Evolutionary conservation across 2,113 vertebrate genomes (phyloP).

Genomic region (Motacilla tschutschensis): DNA sequence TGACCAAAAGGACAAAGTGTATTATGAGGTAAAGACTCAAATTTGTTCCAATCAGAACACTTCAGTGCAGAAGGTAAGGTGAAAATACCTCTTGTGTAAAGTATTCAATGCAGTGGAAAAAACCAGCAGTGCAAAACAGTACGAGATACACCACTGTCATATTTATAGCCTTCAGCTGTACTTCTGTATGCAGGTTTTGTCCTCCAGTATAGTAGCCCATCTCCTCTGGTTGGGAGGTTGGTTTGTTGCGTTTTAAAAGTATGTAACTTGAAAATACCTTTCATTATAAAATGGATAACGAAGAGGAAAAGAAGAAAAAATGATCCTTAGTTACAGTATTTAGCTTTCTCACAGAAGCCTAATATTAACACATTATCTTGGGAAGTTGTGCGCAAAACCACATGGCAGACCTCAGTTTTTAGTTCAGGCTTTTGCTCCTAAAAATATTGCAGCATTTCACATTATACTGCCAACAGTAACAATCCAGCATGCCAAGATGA

Average conservation of each 20-base stretch:
- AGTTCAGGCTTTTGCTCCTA: background rate
- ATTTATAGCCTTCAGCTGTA: background rate
- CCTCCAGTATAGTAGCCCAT: background rate
- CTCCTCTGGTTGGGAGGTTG: background rate
- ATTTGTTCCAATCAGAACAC: background rate
- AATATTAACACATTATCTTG: background rate
- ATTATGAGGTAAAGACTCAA: background rate
- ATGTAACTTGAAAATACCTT: background rate
- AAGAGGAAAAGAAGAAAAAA: background rate
- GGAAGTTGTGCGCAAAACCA: background rate
- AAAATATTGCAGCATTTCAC: background rate
- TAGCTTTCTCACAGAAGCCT: background rate
- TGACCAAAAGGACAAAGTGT: background rate
- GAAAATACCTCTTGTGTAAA: background rate
- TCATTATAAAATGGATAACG: background rate
- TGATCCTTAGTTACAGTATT: rapidly evolving
- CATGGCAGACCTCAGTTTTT: background rate
- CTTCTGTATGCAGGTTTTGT: background rate
- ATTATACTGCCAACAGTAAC: background rate
- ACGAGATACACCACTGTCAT: background rate
- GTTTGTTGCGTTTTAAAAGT: background rate
- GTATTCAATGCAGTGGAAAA: background rate
- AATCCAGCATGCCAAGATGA: background rate
- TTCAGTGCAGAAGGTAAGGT: background rate
- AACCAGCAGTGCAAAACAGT: background rate